Percentiles rank a stretch among this genome's conserved stretches.
These are phyloP conservation scores for Alca torda DNA, from an alignment of 2,797 vertebrate species.

Conservation along the genomic window DNA sequence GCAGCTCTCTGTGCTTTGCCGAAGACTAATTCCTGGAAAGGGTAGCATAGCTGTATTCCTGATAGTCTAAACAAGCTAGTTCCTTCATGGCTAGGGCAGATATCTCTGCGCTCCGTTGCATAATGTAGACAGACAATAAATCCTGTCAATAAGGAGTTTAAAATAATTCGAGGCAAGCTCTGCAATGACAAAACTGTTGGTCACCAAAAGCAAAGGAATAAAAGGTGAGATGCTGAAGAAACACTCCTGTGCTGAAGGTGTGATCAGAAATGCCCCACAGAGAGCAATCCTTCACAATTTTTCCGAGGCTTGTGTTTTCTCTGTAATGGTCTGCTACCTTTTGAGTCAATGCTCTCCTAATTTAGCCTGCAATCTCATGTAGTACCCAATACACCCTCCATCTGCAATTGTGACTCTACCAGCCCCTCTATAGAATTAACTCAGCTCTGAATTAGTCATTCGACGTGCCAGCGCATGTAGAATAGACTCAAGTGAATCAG, in stretches of 20 bases:
- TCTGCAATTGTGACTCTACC: conserved; percentile 14
- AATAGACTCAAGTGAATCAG: conserved; percentile 25
- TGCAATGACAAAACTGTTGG: not conserved
- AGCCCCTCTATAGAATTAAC: conserved; percentile 18
- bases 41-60: not conserved
- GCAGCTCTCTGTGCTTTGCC: not conserved
- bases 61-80: not conserved
- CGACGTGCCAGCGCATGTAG: not conserved
- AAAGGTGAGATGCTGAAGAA: not conserved
- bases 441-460: conserved; percentile 38
- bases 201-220: not conserved
- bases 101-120: not conserved
- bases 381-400: not conserved
- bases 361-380: not conserved
- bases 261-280: not conserved
- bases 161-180: not conserved
- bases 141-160: not conserved
- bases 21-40: not conserved
- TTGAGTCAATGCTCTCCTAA: not conserved
- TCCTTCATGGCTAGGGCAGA: not conserved
- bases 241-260: not conserved
- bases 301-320: not conserved
- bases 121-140: not conserved
- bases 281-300: not conserved
- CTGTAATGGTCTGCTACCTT: not conserved